Conservation (phyloP, 2,888 invertebrate genomes). For the Tribolium freemani region DNA sequence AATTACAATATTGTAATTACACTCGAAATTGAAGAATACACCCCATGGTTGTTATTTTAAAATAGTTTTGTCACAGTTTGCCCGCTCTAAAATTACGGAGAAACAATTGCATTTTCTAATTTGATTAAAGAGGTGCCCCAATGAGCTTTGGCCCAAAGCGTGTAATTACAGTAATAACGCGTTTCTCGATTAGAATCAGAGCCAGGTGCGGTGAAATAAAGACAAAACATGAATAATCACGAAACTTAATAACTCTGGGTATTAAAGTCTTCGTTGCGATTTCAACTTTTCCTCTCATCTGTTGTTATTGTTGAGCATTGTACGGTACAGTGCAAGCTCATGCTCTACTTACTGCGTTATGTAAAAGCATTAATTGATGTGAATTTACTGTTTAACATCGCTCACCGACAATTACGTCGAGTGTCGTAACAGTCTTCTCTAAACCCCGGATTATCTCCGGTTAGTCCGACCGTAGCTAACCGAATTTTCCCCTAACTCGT, state of each 20-base stretch:
- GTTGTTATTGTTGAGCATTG: constrained; percentile 52
- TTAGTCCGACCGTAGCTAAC: neutral
- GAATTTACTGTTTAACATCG: constrained; percentile 65
- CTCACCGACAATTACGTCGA: constrained; percentile 57
- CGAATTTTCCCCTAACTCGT: neutral
- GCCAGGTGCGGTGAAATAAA: neutral
- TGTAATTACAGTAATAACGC: too few species aligned
- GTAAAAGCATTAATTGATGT: constrained; percentile 67
- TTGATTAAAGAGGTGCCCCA: too few species aligned
- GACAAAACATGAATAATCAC: neutral
- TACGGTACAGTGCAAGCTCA: constrained; percentile 64
- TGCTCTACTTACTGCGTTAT: constrained; percentile 67
- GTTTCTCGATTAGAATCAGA: too few species aligned
- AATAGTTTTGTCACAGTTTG: too few species aligned
- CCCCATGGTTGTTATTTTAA: too few species aligned
- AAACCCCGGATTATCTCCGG: constrained; percentile 51
- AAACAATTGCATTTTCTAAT: too few species aligned
- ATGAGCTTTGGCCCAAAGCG: too few species aligned
- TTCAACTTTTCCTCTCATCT: constrained; percentile 56
- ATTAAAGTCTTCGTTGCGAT: constrained; percentile 24
- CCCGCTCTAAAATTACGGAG: too few species aligned
- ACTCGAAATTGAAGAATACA: too few species aligned
- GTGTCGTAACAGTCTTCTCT: constrained; percentile 51
- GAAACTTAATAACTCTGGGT: neutral
- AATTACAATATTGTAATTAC: too few species aligned